Conservation (phyloP, 2,797 vertebrate species). For the Philypnodon macrostomus region DNA sequence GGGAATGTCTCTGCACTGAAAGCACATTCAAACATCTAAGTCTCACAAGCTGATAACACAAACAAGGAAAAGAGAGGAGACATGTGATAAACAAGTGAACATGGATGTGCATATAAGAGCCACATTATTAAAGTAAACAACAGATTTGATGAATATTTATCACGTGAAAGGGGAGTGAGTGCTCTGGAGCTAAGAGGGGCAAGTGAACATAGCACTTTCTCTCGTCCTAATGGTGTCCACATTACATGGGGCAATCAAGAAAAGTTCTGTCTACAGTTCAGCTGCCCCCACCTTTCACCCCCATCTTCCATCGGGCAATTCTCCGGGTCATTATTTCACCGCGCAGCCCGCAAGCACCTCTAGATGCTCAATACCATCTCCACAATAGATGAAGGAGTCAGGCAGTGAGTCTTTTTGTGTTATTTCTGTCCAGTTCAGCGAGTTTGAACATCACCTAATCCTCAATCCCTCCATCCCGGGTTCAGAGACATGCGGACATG, state of each 20-base stretch:
- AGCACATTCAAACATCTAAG: slow-evolving; percentile 11
- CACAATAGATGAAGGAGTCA: slow-evolving; percentile 43
- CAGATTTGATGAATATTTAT: slow-evolving; percentile 38
- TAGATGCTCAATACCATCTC: slow-evolving; percentile 46
- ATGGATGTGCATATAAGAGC: slow-evolving; percentile 21
- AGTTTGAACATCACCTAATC: slow-evolving; percentile 50
- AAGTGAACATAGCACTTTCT: slow-evolving; percentile 55
- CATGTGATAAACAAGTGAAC: slow-evolving; percentile 8
- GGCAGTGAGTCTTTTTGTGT: slow-evolving; percentile 43
- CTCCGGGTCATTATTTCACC: slow-evolving; percentile 52
- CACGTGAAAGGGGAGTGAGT: background rate
- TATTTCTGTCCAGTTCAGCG: slow-evolving; percentile 47
- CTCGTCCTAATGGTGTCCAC: slow-evolving; percentile 47
- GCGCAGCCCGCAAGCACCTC: slow-evolving; percentile 19
- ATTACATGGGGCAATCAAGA: slow-evolving; percentile 27
- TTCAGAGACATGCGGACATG: slow-evolving; percentile 27
- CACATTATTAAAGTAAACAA: slow-evolving; percentile 43
- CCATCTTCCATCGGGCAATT: slow-evolving; percentile 29
- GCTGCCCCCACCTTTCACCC: slow-evolving; percentile 19
- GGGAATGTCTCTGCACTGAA: too few species aligned
- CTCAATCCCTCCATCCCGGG: slow-evolving; percentile 32
- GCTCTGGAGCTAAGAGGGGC: slow-evolving; percentile 10
- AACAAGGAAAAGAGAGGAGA: slow-evolving; percentile 14
- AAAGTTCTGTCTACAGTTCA: slow-evolving; percentile 26
- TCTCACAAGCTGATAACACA: background rate